A percentile compares a stretch with the other conserved stretches of the same genome.
phyloP scores from a whole-genome alignment of 2,888 invertebrate species.

The Limnephilus auricula region DNA sequence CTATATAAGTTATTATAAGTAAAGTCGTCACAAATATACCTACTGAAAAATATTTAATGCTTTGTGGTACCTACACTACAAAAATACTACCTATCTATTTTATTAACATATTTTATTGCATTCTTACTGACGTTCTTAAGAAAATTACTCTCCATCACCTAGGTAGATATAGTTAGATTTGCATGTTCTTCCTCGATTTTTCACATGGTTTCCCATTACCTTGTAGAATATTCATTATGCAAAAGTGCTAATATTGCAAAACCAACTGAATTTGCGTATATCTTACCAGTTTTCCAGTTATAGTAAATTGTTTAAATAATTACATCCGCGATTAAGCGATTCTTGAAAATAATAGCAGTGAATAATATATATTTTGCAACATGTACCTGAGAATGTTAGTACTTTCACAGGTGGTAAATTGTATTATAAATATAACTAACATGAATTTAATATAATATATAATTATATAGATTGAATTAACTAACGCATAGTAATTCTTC shows the following conservation, averaged over 20 bases:
- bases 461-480: no score
- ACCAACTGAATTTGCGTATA: background rate
- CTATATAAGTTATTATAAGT: no score
- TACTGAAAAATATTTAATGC: no score
- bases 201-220: background rate
- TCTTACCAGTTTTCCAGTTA: background rate
- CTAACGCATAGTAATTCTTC: no score
- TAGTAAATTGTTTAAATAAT: background rate
- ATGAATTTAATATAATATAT: no score
- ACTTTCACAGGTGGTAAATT: no score
- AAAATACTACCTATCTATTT: no score
- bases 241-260: background rate
- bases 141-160: background rate
- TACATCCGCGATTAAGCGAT: background rate
- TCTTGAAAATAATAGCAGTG: background rate
- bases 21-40: no score
- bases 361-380: background rate
- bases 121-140: background rate
- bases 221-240: background rate
- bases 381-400: no score
- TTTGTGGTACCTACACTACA: no score
- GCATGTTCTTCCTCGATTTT: background rate
- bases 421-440: no score
- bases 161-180: background rate
- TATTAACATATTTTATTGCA: no score